Base-by-base conservation (phyloP, 1,140 invertebrate species). In the Megalonaias nervosa region DNA sequence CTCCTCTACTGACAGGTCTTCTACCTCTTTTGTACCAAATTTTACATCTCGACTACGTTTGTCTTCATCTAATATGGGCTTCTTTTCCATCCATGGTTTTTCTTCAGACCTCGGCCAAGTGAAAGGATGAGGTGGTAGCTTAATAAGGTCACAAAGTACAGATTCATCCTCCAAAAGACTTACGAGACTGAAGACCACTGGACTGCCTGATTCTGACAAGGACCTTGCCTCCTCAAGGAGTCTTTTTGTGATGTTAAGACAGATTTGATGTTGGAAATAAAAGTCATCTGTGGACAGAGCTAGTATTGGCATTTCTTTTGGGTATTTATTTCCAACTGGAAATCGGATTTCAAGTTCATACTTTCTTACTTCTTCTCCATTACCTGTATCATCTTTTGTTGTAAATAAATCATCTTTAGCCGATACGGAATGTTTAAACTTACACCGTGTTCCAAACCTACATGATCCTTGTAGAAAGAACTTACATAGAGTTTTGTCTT, bases 281-380 rank as follows among this genome's bases (percentile, higher is more conserved):
- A 80, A 72, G 31, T 80, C 74, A 57, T 71, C 66, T 23, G 86
- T 84, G 15, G 85, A 88, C 67, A 90, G 88, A 17, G 81, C 86
- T 55, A 90, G 64, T 66, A 87, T 67, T 26, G 88, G 89, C 1
- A 81, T 57, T 82, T 90, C 82, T 26, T 77, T 73, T 17, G 89
- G 89, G 68, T 90, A 90, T 23, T 65, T 56, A 76, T 86, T 88
- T 13, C 83, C 82, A 23, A 73, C 38, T 17, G 83, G 82, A 78
- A 90, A 90, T n/a, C 89, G 71, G 21, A 90, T 77, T 75, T 90
- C 88, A 48, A 90, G 57, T 31, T 80, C 79, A 81, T 86, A 89
- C 12, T 84, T 64, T 23, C 21, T 71, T 48, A 79, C 71, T 38
- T 60, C 67, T 21, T 74, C 67, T 26, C 69, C 64, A 69, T 75